Evolutionary conservation across 2,888 invertebrate species (phyloP).

Genomic region (Proisotoma minuta): DNA sequence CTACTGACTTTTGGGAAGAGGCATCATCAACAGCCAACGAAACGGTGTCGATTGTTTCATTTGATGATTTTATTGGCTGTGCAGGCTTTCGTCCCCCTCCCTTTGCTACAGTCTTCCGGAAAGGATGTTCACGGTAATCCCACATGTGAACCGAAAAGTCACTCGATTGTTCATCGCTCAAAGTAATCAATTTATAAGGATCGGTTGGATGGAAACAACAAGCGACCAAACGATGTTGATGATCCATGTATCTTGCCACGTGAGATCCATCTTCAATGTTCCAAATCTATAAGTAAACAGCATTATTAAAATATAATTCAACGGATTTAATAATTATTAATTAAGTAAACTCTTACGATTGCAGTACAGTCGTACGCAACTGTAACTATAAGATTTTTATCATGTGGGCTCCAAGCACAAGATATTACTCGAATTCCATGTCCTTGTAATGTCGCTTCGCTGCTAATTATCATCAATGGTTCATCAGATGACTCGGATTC

Average conservation of each 20-base stretch:
- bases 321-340: neutral
- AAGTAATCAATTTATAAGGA: constrained; percentile 61
- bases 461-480: constrained; percentile 27
- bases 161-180: constrained; percentile 54
- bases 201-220: constrained; percentile 64
- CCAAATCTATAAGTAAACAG: constrained; percentile 57
- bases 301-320: neutral
- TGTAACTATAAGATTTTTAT: constrained; percentile 62
- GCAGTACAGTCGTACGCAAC: constrained; percentile 66
- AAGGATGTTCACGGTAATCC: constrained; percentile 50
- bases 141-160: constrained; percentile 66
- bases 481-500: neutral
- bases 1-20: neutral
- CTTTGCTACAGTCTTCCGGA: neutral
- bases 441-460: constrained; percentile 48
- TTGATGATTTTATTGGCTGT: neutral
- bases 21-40: neutral
- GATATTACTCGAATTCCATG: constrained; percentile 59
- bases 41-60: neutral
- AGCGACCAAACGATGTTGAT: constrained; percentile 57
- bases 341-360: constrained; percentile 55
- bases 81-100: neutral
- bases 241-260: constrained; percentile 60
- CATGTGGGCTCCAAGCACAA: constrained; percentile 66
- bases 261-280: constrained; percentile 57